Base-by-base conservation (phyloP, 2,888 invertebrate genomes). In the Pomacea canaliculata region DNA sequence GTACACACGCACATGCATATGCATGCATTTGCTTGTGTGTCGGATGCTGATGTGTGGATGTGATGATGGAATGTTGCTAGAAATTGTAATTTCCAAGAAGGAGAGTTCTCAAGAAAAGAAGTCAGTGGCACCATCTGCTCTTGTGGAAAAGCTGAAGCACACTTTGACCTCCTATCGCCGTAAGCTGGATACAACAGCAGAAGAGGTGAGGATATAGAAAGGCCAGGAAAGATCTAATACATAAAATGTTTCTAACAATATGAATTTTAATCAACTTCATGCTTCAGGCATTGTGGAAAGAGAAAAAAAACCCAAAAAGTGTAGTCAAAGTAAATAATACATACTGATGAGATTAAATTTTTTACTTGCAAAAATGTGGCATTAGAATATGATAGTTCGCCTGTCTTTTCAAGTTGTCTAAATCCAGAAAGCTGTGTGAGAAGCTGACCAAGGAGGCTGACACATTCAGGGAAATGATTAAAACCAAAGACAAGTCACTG, bases 401-500 rank as follows among this genome's bases (percentile, higher is more conserved):
- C 8, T 56, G 51, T 56, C 12, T 56, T 56, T 56, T 56, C 51
- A 56, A 89, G 89, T 76, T 88, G 65, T 81, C 79, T 13, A 88
- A 88, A 79, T 80, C 84, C 77, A 88, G 87, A 79, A 85, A 85
- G 73, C 79, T 81, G 9, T 81, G 82, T 76, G 86, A 86, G 51
- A 83, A 82, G 37, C 73, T 88, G 46, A 78, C 80, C 51, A 89
- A 86, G 73, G 90, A 90, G 75, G 78, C 86, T 59, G 85, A 86
- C 56, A 81, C 87, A 18, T 86, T 85, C 80, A 87, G 87, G 70
- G 87, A 89, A 69, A 85, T 87, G 84, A 84, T 89, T 71, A 85
- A 83, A 81, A 82, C 86, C 9, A 90, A 89, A 78, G 89, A 90
- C 77, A 89, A 89, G 81, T 83, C 89, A 1, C 79, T 89, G 51